Evolutionary conservation across 2,888 invertebrate species (phyloP).

Genomic region (Acrobeloides nanus): DNA sequence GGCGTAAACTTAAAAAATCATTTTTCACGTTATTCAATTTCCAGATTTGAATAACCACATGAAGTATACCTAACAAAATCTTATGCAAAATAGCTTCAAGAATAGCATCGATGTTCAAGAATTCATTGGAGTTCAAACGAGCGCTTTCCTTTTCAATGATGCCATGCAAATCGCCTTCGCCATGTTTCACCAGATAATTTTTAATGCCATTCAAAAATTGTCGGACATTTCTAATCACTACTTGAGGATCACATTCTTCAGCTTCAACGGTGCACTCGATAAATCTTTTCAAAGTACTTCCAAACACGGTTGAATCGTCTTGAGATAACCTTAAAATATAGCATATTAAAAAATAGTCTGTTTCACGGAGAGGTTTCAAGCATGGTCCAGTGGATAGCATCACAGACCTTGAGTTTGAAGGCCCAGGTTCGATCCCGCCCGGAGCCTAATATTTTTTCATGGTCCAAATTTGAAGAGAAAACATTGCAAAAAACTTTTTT

Average conservation of each 20-base stretch:
- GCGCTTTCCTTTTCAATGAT: slow-evolving; percentile 78
- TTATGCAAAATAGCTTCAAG: slow-evolving; percentile 88
- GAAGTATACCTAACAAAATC: slow-evolving; percentile 65
- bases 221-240: slow-evolving; percentile 45
- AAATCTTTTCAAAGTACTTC: slow-evolving; percentile 37
- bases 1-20: neutral
- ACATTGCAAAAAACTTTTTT: no score
- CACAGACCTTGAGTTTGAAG: no score
- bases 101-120: slow-evolving; percentile 87
- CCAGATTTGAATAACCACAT: neutral
- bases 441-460: no score
- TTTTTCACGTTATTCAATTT: neutral
- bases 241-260: slow-evolving; percentile 42
- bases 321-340: slow-evolving; percentile 26
- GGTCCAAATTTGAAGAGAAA: no score
- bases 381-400: no score
- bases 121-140: slow-evolving; percentile 79
- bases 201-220: slow-evolving; percentile 94
- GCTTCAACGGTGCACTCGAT: slow-evolving; percentile 46
- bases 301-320: slow-evolving; percentile 33
- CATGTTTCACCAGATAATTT: slow-evolving; percentile 90
- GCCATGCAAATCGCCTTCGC: slow-evolving; percentile 79
- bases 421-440: no score
- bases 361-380: no score
- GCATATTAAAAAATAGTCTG: no score